Base-by-base conservation (phyloP, 1,140 invertebrate species). In the Cydia pomonella region DNA sequence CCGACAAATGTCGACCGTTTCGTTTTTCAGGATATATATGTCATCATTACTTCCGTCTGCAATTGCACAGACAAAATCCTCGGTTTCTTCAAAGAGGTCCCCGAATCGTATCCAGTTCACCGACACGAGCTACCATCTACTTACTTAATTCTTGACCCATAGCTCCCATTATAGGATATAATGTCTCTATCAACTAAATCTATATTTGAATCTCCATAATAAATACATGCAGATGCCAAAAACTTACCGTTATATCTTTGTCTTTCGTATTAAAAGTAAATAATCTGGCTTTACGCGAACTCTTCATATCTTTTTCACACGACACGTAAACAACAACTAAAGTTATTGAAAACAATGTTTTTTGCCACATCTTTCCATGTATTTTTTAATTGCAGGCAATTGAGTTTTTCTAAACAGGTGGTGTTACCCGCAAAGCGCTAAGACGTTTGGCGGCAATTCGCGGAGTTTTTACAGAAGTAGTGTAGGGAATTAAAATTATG, bases 171-270 rank as follows among this genome's bases (percentile, higher is more conserved):
- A 38, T 10, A 38, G 0, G 2, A 38, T 10, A 9, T 38, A 33
- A 38, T 38, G 9, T 38, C 33, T 38, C 33, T 38, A 38, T 38
- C 33, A 38, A 38, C 33, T 38, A 38, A 38, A 38, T 9, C 33
- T 38, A 38, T 2, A 29, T 29, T n/a, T n/a, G n/a, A n/a, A n/a
- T n/a, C n/a, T n/a, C n/a, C n/a, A 29, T 29, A 4, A 29, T 2
- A 5, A 3, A 5, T 3, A 29, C 2, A 33, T 38, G 33, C 33
- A 38, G 33, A 38, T 38, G 33, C 21, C 23, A 72, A 69, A 44
- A 63, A 87, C 88, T 87, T 80, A 90, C 91, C 27, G 80, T 77
- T 38, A 93, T 85, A 79, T 92, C 88, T 23, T 88, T 77, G 16
- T 87, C 79, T 6, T 79, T 16, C 0, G 82, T 81, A 21, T 90